A percentile compares a stretch with the other conserved stretches of the same genome.
Evolutionary conservation across 2,888 invertebrate genomes (phyloP).

Genomic region (Amphimallon solstitiale): DNA sequence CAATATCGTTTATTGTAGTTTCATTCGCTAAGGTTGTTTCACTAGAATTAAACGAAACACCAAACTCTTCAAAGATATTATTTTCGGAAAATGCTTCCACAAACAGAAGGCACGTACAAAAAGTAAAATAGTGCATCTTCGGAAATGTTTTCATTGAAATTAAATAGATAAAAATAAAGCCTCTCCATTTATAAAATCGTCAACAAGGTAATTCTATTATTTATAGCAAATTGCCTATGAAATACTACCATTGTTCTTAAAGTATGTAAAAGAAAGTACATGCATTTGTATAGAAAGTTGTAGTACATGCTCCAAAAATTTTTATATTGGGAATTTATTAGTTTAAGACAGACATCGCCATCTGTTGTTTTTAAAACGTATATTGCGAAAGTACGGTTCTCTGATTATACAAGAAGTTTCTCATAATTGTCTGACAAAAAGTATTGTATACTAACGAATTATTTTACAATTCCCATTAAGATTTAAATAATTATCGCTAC

Average conservation of each 20-base stretch:
- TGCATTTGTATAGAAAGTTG: conserved; percentile 29
- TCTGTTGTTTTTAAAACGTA: neutral
- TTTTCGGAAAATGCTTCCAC: conserved; percentile 2
- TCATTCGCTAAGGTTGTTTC: conserved; percentile 8
- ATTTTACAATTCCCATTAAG: neutral
- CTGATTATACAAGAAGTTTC: conserved; percentile 8
- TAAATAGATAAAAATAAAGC: neutral
- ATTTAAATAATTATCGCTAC: neutral
- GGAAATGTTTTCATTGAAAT: neutral
- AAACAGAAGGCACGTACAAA: neutral
- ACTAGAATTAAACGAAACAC: neutral
- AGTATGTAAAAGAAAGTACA: conserved; percentile 26
- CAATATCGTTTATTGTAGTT: neutral
- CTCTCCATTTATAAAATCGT: conserved; percentile 34
- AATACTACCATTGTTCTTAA: conserved; percentile 26
- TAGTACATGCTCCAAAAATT: conserved; percentile 22
- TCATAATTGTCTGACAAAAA: neutral
- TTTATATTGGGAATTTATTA: neutral
- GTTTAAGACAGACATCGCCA: conserved; percentile 1
- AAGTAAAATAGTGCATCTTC: conserved; percentile 7
- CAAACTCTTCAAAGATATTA: conserved; percentile 24
- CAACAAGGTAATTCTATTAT: conserved; percentile 26
- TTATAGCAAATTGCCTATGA: conserved; percentile 33
- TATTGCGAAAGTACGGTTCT: conserved; percentile 14
- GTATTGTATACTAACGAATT: neutral